Evolutionary conservation across 2,888 invertebrate species (phyloP).

Genomic region (Drosophila hamatofila): DNA sequence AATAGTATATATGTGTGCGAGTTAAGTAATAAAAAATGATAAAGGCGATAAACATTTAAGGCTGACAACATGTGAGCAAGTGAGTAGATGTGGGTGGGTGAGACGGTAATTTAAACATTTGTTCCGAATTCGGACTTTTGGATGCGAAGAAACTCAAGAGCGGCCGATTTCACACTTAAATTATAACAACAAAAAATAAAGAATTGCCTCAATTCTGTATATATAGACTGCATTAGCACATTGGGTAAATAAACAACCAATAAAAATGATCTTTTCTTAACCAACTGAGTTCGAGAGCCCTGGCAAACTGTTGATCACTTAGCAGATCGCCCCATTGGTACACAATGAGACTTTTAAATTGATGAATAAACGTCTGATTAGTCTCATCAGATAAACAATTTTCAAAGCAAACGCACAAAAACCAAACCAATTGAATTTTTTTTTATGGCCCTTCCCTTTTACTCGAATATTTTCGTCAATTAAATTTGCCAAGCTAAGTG

Average conservation of each 20-base stretch:
- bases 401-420: conserved; percentile 11
- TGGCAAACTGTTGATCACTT: conserved; percentile 65
- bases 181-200: conserved; percentile 18
- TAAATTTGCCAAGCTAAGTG: neutral
- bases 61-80: conserved; percentile 42
- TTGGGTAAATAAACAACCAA: conserved; percentile 52
- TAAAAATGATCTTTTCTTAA: conserved; percentile 47
- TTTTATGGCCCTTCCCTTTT: neutral
- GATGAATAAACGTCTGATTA: conserved; percentile 71
- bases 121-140: conserved; percentile 29
- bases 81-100: conserved; percentile 22
- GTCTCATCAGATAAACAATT: conserved; percentile 37
- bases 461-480: neutral
- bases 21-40: conserved; percentile 68
- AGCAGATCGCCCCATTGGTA: conserved; percentile 62
- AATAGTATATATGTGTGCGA: conserved; percentile 28
- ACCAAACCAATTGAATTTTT: conserved; percentile 25
- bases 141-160: conserved; percentile 2
- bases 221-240: conserved; percentile 53
- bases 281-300: conserved; percentile 20
- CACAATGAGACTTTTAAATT: conserved; percentile 70
- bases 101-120: conserved; percentile 40
- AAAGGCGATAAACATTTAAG: conserved; percentile 71
- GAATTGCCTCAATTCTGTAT: conserved; percentile 26
- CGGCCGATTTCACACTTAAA: conserved; percentile 44